Percentiles rank a stretch among this genome's conserved stretches.
Evolutionary conservation across 2,797 vertebrate genomes (phyloP).

Genomic region (Hypotaenidia okinawae): DNA sequence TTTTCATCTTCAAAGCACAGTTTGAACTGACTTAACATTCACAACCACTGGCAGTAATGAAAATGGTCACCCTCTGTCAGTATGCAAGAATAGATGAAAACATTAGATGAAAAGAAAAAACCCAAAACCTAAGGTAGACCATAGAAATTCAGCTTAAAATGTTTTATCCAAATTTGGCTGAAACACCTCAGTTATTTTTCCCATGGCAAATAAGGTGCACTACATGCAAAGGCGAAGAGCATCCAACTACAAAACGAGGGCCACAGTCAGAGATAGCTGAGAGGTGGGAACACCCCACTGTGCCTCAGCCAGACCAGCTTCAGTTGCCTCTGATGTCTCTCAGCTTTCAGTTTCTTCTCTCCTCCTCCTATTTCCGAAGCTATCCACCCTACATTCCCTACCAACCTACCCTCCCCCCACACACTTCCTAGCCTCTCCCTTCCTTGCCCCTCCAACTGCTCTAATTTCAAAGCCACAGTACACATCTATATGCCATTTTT

Average conservation of each 20-base stretch:
- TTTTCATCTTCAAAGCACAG: slow-evolving; percentile 4
- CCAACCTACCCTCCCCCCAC: not conserved
- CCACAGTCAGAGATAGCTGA: not conserved
- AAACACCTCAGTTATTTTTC: not conserved
- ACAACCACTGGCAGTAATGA: not conserved
- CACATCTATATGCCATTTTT: not conserved
- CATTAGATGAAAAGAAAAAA: not conserved
- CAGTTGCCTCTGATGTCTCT: not conserved
- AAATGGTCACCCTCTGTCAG: not conserved
- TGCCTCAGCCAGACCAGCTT: not conserved
- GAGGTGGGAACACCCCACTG: not conserved
- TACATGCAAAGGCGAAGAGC: not conserved
- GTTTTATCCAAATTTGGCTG: not conserved
- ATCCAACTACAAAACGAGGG: not conserved
- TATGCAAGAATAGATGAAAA: not conserved
- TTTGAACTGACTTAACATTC: not conserved
- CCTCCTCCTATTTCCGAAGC: not conserved
- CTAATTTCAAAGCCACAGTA: not conserved
- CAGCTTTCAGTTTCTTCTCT: not conserved
- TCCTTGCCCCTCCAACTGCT: not conserved
- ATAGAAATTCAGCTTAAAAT: not conserved
- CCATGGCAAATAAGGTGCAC: not conserved
- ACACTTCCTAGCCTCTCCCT: not conserved
- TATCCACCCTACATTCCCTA: not conserved
- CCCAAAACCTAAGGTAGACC: not conserved